Evolutionary conservation across 2,797 vertebrate genomes (phyloP).

Genomic region (Adelosebastes latens): DNA sequence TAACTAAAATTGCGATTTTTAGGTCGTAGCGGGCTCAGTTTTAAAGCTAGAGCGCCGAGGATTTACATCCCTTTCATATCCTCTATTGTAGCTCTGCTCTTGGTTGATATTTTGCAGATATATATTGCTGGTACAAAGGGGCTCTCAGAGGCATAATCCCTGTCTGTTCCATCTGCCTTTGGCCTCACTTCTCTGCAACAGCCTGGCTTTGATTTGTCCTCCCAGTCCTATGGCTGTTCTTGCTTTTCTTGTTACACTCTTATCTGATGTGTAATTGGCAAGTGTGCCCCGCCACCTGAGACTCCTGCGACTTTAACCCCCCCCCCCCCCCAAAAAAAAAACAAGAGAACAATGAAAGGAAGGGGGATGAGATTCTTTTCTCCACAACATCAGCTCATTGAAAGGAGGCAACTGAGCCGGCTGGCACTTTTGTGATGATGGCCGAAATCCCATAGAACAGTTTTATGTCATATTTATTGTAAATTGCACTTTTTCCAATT

Average conservation of each 20-base stretch:
- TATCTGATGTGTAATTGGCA: slow-evolving; percentile 78
- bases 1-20: too few relatives aligned
- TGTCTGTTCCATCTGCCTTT: slow-evolving; percentile 30
- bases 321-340: slow-evolving; percentile 38
- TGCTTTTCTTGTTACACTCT: slow-evolving; percentile 66
- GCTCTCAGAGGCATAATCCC: slow-evolving; percentile 35
- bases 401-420: slow-evolving; percentile 45
- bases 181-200: slow-evolving; percentile 16
- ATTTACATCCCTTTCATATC: background rate
- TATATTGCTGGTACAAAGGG: slow-evolving; percentile 5
- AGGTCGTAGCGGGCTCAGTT: too few relatives aligned
- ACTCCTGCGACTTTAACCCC: slow-evolving; percentile 51
- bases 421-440: background rate
- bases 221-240: slow-evolving; percentile 37
- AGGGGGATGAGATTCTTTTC: slow-evolving; percentile 46
- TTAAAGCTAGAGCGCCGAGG: too few relatives aligned
- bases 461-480: background rate
- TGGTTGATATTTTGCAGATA: background rate
- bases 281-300: slow-evolving; percentile 79
- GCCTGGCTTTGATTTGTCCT: slow-evolving; percentile 36
- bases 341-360: slow-evolving; percentile 27
- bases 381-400: slow-evolving; percentile 43
- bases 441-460: background rate
- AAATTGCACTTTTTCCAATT: background rate
- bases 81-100: background rate